Conservation (phyloP, 2,797 vertebrate species). For the Platalea minor region DNA sequence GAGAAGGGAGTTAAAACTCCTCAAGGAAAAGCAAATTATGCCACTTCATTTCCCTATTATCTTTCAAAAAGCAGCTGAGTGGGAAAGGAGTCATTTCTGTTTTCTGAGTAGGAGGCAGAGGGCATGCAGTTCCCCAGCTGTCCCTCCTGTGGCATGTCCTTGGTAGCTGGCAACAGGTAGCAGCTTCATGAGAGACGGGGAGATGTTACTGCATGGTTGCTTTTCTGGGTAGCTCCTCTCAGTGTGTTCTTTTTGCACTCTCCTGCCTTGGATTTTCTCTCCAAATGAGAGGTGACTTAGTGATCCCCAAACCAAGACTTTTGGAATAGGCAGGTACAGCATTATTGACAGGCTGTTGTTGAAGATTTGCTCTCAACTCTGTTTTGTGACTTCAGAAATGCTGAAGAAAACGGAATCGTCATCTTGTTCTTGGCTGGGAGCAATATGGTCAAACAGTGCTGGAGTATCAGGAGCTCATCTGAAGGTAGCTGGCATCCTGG, state of each 20-base stretch:
- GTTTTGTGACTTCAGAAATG: not conserved
- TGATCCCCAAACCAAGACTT: not conserved
- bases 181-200: not conserved
- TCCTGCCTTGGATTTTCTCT: not conserved
- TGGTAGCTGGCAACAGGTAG: not conserved
- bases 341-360: not conserved
- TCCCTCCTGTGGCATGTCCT: not conserved
- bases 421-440: not conserved
- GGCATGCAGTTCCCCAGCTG: not conserved
- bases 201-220: not conserved
- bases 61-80: not conserved
- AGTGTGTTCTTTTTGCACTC: accelerated
- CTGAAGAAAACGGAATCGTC: not conserved
- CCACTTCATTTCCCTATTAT: not conserved
- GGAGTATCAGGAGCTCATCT: not conserved
- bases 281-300: not conserved
- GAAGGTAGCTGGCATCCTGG: not conserved
- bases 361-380: not conserved
- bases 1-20: not conserved
- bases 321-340: not conserved
- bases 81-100: not conserved
- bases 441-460: not conserved
- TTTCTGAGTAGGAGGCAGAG: not conserved
- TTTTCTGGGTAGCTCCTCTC: not conserved
- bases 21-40: not conserved